Base-by-base conservation (phyloP, 2,888 invertebrate species). In the Aleiodes testaceus region DNA sequence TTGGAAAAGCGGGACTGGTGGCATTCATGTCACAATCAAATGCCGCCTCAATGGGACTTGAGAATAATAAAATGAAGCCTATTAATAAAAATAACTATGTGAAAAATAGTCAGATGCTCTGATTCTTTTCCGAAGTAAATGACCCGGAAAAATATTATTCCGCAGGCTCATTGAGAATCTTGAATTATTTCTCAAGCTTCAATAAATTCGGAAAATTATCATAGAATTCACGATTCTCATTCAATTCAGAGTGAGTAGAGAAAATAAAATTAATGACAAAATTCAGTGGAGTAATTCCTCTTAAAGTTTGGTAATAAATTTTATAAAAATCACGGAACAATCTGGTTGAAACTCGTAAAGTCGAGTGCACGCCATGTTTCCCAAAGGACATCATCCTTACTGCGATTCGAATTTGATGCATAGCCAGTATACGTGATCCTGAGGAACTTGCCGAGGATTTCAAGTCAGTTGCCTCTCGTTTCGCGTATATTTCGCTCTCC, bases 391-490 rank as follows among this genome's bases (percentile, higher is more conserved):
- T 30, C 66, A 20, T 50, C 52, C 47, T 55, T 47, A 36, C 42
- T 47, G 47, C 55, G 49, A 61, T 68, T 55, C 68, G 68, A 69
- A 66, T 69, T 66, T 69, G 72, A 72, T 66, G 66, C 66, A 72
- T 69, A 52, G 66, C 47, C 26, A 49, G 65, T 65, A 66, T 45
- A 72, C 69, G 72, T 72, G 72, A 69, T 68, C 59, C 66, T 61
- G 72, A 67, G 42, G 47, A 53, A 67, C 61, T 64, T 64, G 49
- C 9, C 2, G 7, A 36, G 36, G 36, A 36, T 36, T 36, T 11
- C 47, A 59, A 45, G 49, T 50, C 22, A 66, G 68, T 61, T 69
- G 63, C 59, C 52, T 55, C 64, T 22, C 12, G 52, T 59, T 59
- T 45, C 45, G 20, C 36, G 52, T 66, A 59, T 63, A n/a, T 14